phyloP scores from a whole-genome alignment of 2,113 vertebrate species.

The Polyodon spathula region DNA sequence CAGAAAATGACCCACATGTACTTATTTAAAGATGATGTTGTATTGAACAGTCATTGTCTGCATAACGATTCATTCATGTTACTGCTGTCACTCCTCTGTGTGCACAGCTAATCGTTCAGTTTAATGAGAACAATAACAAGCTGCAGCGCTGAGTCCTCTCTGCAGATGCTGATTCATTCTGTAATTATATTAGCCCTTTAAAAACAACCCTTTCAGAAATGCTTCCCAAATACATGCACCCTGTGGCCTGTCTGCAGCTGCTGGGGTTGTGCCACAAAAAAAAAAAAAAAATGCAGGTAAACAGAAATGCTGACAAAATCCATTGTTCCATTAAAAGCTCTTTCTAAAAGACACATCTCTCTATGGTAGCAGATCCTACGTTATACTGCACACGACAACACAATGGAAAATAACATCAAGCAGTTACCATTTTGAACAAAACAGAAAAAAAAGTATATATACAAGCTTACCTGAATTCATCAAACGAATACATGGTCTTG shows the following conservation, averaged over 20 bases:
- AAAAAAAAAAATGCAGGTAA: neutral
- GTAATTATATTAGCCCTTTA: neutral
- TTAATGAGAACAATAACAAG: slow-evolving; percentile 24
- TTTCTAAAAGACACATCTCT: too few species aligned
- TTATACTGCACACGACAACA: slow-evolving; percentile 31
- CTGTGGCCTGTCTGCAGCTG: slow-evolving; percentile 14
- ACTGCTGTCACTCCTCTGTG: neutral
- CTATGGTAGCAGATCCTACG: slow-evolving; percentile 24
- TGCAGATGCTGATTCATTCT: neutral
- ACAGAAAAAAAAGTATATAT: slow-evolving; percentile 36
- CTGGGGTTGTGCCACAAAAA: neutral
- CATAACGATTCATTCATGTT: slow-evolving; percentile 4
- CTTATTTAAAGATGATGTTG: too few species aligned
- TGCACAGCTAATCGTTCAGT: slow-evolving; percentile 19
- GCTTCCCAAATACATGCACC: slow-evolving; percentile 11
- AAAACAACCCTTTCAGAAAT: neutral
- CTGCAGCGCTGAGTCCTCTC: slow-evolving; percentile 9
- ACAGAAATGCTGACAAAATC: slow-evolving; percentile 24
- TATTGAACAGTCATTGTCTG: neutral
- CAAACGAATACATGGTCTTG: slow-evolving; percentile 74
- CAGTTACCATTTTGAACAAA: slow-evolving; percentile 59
- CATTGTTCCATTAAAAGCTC: too few species aligned
- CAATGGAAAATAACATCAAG: slow-evolving; percentile 50
- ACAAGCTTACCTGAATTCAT: slow-evolving; percentile 73
- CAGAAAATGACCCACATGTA: too few species aligned